A percentile compares a stretch with the other conserved stretches of the same genome.
Evolutionary conservation across 2,113 vertebrate genomes (phyloP).

Genomic region (Tauraco erythrolophus): DNA sequence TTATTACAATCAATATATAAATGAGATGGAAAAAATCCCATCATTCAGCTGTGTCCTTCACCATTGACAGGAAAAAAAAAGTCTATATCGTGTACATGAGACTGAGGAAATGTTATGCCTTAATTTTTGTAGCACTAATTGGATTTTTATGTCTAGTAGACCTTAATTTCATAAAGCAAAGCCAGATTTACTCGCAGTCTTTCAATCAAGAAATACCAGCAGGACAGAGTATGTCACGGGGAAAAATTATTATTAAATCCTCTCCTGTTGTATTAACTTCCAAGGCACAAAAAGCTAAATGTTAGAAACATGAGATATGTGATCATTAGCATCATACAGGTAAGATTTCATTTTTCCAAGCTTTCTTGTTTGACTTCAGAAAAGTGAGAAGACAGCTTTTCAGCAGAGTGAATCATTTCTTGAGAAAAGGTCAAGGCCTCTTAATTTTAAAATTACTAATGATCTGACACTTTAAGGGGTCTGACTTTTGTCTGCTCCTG

Average conservation of each 20-base stretch:
- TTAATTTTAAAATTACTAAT: not conserved
- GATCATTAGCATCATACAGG: not conserved
- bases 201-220: slow-evolving; percentile 1
- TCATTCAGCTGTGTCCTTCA: not conserved
- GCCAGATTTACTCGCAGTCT: not conserved
- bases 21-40: not conserved
- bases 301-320: not conserved
- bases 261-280: not conserved
- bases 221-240: not conserved
- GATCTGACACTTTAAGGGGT: not conserved
- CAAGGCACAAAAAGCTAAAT: not conserved
- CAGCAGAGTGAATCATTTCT: not conserved
- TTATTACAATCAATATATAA: slow-evolving; percentile 48
- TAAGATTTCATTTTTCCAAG: not conserved
- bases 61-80: not conserved
- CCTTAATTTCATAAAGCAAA: slow-evolving; percentile 35
- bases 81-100: not conserved
- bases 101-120: not conserved
- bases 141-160: slow-evolving; percentile 14
- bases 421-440: not conserved
- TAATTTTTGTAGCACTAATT: slow-evolving; percentile 24
- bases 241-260: not conserved
- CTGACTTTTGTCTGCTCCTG: not conserved
- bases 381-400: not conserved
- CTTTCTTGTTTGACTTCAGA: not conserved